phyloP scores from a whole-genome alignment of 2,797 vertebrate species.

The Coreius guichenoti region DNA sequence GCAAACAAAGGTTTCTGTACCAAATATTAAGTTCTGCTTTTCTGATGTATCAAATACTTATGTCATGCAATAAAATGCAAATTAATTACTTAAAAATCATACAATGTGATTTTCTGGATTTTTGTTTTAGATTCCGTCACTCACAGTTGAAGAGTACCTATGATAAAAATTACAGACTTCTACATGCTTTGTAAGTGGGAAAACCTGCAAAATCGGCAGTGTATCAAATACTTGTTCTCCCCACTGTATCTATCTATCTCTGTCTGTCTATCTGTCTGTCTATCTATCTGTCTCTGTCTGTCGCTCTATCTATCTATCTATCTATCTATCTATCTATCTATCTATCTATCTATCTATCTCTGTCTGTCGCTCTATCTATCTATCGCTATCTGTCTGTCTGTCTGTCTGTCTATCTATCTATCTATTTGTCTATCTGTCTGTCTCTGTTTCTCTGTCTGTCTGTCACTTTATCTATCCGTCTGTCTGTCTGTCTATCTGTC shows the following conservation, averaged over 20 bases:
- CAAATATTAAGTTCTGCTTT: no score
- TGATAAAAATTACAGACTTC: no score
- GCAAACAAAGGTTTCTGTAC: no score
- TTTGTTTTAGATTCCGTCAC: no score
- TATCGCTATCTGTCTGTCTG: not conserved
- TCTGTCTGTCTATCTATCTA: not conserved
- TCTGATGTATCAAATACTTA: no score
- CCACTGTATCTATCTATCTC: not conserved
- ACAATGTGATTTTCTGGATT: no score
- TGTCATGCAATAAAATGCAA: no score
- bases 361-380: not conserved
- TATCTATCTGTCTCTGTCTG: not conserved
- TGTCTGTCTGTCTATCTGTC: not conserved
- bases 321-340: not conserved
- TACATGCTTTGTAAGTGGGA: no score
- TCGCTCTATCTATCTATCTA: not conserved
- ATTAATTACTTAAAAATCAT: no score
- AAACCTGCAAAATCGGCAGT: no score
- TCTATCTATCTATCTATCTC: not conserved
- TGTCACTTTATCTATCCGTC: not conserved
- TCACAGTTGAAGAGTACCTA: no score
- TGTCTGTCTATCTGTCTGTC: not conserved
- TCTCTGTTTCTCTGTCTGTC: not conserved
- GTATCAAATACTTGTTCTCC: no score
- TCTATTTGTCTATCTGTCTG: accelerated